Evolutionary conservation across 2,113 vertebrate species (phyloP), one percentile per base, ranked within the genome.

Genomic region (Mormyrus iriodes): DNA sequence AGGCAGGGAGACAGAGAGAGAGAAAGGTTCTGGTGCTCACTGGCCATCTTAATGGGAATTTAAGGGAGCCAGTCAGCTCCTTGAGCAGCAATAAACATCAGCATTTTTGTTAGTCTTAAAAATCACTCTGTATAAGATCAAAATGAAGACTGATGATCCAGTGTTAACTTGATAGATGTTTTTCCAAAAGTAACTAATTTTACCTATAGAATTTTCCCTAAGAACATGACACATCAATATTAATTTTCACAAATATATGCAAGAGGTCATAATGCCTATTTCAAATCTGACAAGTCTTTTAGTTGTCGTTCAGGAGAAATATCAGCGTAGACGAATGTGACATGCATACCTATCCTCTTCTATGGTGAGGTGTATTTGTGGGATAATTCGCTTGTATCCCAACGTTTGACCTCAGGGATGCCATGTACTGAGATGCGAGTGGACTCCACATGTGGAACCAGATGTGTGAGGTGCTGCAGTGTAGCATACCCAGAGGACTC

Each of bases 51-150:
- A 51, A 86, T 51, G 49, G 39, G 21, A 76, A 79, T 76, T 39
- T n/a, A 31, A 42, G 84, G 44, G 31, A 89, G 44, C 24, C 91
- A 53, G 79, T 51, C 0, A 0, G 48, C 76, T 48, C 89, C 90
- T 91, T 85, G 89, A 31, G 87, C 86, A 90, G 90, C 91, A 92
- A 93, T 93, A 93, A 92, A 91, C 90, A 86, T 91, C 89, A 76
- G 90, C 61, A 69, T 69, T 69, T 69, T 69, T 69, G n/a, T 31
- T 69, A 69, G 27, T 69, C 61, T 69, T 69, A 69, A 69, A 69
- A 69, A 69, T 31, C 61, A 69, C n/a, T 69, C n/a, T 31, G 27
- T 6, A 1, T 65, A 65, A 27, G n/a, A 65, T n/a, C 61, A 48
- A 83, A 83, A 83, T 24, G 21, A 48, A 44, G 82, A 84, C 44